Conservation (phyloP, 2,888 invertebrate species). For the Apamea epomidion region DNA sequence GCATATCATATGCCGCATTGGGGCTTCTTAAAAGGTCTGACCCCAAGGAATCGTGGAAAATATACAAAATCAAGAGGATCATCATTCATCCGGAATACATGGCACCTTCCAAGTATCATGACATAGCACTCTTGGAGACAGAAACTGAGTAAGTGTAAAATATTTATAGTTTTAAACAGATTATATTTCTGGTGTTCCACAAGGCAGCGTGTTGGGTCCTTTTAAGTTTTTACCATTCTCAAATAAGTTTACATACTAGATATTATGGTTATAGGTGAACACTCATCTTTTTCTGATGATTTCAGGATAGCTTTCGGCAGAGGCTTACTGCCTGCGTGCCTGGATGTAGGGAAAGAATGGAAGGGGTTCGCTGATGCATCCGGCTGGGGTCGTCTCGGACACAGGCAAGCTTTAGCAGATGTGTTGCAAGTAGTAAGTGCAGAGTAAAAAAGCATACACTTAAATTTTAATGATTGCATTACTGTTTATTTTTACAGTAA, state of each 20-base stretch:
- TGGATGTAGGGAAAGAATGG: conserved; percentile 13
- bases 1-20: conserved; percentile 56
- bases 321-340: conserved; percentile 56
- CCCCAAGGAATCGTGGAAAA: conserved; percentile 48
- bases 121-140: conserved; percentile 75
- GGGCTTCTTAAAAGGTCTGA: conserved; percentile 57
- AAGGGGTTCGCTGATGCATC: conserved; percentile 30
- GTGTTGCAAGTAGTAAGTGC: conserved; percentile 58
- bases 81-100: conserved; percentile 71
- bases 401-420: conserved; percentile 47
- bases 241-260: not conserved
- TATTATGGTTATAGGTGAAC: not conserved
- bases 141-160: conserved; percentile 50
- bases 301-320: conserved; percentile 57
- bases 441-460: not conserved
- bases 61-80: conserved; percentile 55
- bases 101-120: conserved; percentile 74
- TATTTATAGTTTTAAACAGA: not conserved
- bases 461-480: not conserved
- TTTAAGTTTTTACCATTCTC: not conserved
- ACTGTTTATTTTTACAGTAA: not conserved
- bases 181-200: not conserved
- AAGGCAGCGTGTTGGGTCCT: not conserved
- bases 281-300: not conserved
- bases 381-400: conserved; percentile 60